phyloP scores from a whole-genome alignment of 2,113 vertebrate genomes.

The Leucopternis melanops region DNA sequence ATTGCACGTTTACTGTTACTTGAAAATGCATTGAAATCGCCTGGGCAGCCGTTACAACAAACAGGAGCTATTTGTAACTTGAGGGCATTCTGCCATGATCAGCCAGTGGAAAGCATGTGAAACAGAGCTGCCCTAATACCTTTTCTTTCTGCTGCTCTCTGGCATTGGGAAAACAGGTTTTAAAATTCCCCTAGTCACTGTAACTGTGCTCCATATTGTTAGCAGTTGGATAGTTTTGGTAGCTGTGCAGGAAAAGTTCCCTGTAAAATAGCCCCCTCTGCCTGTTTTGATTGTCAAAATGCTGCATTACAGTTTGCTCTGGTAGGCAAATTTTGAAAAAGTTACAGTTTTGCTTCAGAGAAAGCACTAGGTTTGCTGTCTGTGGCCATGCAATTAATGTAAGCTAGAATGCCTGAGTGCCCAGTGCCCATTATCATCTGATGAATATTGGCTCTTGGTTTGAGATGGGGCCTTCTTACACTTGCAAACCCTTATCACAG shows the following conservation, averaged over 20 bases:
- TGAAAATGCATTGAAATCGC: background rate
- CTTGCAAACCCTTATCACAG: background rate
- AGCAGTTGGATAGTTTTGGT: background rate
- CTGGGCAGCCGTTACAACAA: background rate
- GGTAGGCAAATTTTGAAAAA: background rate
- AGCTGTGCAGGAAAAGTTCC: background rate
- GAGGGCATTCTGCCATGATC: background rate
- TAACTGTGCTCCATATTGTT: background rate
- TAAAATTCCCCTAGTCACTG: background rate
- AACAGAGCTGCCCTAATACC: background rate
- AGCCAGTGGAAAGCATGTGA: background rate
- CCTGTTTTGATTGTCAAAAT: background rate
- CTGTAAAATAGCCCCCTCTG: background rate
- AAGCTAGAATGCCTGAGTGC: background rate
- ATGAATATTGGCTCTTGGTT: background rate
- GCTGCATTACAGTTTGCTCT: background rate
- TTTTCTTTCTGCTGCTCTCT: background rate
- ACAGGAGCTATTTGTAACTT: background rate
- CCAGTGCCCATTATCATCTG: background rate
- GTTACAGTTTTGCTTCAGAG: background rate
- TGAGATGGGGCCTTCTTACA: background rate
- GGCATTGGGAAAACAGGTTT: background rate
- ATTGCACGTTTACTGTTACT: background rate
- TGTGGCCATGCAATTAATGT: no score
- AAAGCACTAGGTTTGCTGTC: background rate